Evolutionary conservation across 2,113 vertebrate genomes (phyloP), one percentile per base, ranked within the genome.

Genomic region (Oncorhynchus clarkii): DNA sequence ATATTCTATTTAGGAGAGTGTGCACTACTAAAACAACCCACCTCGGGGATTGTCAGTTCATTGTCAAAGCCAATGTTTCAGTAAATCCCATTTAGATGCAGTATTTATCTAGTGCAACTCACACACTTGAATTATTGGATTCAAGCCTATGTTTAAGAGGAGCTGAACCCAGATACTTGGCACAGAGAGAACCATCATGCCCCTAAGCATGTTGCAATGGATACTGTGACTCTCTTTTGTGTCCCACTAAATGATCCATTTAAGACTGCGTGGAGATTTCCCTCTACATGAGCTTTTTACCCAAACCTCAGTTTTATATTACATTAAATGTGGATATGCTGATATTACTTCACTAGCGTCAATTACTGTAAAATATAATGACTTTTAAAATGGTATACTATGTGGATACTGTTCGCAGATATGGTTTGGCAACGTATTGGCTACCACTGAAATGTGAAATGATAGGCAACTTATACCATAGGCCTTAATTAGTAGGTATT

Each of bases 131-230:
- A 78, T 81, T 81, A 78, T 76, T 86, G 83, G 87, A 88, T 73
- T 77, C 5, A 1, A 87, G 88, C 79, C 88, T 83, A 81, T 80
- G 72, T 85, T 77, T 77, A 74, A 85, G 73, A 77, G 84, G 51
- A 59, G 82, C 84, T 81, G 82, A 74, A 84, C 80, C 84, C 87
- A 86, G 91, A 89, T 91, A 87, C 88, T 89, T 89, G 68, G 88
- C 87, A 85, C 78, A 60, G 67, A 20, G 72, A 60, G 66, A 72
- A 18, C 78, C 83, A 78, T 82, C 79, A 74, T 85, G 83, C 80
- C 88, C 89, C 84, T 75, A 84, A 87, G 88, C 86, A 70, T 51
- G 72, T 71, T 78, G 74, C 80, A 75, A 79, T 74, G 81, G 87
- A 86, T 80, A 77, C 81, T 75, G 74, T 39, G 84, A 71, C 34